Evolutionary conservation across 2,797 vertebrate genomes (phyloP).

Genomic region (Cheirogaleus major): DNA sequence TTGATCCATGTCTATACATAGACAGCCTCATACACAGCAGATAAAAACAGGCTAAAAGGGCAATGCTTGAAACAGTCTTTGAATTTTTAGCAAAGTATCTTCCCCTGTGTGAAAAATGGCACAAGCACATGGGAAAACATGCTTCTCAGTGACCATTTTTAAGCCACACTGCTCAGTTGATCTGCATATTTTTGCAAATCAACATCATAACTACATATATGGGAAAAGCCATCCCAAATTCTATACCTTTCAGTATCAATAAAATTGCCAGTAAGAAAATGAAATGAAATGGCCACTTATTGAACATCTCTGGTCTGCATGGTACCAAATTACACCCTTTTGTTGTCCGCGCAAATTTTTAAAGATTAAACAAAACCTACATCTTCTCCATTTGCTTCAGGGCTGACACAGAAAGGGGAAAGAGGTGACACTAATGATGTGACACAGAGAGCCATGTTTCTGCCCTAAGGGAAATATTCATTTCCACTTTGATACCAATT

Average conservation of each 20-base stretch:
- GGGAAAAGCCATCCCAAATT: neutral
- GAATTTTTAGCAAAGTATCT: neutral
- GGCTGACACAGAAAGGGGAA: neutral
- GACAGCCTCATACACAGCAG: neutral
- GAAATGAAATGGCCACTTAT: neutral
- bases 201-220: neutral
- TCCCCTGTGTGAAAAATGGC: neutral
- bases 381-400: neutral
- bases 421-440: neutral
- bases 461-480: neutral
- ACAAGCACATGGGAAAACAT: neutral
- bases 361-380: slow-evolving; percentile 6
- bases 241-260: neutral
- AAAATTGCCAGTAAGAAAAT: neutral
- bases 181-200: neutral
- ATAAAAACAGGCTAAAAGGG: neutral
- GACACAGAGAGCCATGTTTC: neutral
- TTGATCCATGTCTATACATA: neutral
- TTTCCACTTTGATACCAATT: neutral
- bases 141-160: neutral
- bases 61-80: neutral
- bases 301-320: neutral
- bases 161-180: neutral
- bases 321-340: neutral
- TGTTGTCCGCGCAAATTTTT: neutral